Evolutionary conservation across 2,888 invertebrate species (phyloP).

Genomic region (Phengaris alcon): DNA sequence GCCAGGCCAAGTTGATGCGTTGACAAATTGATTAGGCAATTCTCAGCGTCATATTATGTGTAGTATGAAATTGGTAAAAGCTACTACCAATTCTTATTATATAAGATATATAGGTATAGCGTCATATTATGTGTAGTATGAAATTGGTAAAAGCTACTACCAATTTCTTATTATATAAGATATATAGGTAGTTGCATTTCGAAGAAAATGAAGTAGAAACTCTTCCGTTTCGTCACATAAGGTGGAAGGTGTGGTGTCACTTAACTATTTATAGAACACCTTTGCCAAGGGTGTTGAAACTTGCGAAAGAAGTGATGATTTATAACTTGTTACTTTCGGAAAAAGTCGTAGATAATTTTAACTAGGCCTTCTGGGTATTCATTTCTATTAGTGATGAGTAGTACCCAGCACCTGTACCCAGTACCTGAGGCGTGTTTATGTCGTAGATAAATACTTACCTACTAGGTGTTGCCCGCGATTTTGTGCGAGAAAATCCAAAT

Average conservation of each 20-base stretch:
- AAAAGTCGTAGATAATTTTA: neutral
- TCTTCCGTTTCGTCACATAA: neutral
- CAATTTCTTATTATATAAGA: neutral
- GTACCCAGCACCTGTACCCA: too few relatives aligned
- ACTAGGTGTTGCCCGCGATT: too few relatives aligned
- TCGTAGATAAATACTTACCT: too few relatives aligned
- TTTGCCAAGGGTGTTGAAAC: neutral
- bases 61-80: constrained; percentile 29
- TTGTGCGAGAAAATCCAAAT: too few relatives aligned
- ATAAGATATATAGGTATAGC: too few relatives aligned
- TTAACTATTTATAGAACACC: neutral
- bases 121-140: constrained; percentile 25
- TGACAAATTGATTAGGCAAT: constrained; percentile 49
- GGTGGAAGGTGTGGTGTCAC: neutral
- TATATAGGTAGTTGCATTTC: neutral
- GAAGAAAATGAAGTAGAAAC: neutral
- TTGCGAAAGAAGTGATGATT: neutral
- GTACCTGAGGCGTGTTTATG: too few relatives aligned
- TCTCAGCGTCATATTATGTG: constrained; percentile 26
- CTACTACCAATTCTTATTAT: too few relatives aligned
- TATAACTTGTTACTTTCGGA: neutral
- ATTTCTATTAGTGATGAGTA: neutral
- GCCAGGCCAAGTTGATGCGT: constrained; percentile 44
- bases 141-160: constrained; percentile 26
- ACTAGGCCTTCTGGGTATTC: neutral